Percentiles rank a stretch among this genome's conserved stretches.
Conservation (phyloP, 2,888 invertebrate species). For the Dinocampus coccinellae region DNA sequence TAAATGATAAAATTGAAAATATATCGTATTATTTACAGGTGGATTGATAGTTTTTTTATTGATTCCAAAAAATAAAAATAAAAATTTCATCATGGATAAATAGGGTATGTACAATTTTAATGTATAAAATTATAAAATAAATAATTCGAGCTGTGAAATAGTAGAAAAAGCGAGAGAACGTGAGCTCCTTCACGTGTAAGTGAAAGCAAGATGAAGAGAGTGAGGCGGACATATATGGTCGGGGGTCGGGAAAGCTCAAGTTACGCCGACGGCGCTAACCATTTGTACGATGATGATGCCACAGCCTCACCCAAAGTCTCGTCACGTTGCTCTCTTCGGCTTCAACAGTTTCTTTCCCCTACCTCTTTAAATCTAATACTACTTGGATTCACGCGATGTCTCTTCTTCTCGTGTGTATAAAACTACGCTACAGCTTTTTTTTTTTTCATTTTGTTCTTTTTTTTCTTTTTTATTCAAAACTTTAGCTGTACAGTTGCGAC, state of each 20-base stretch:
- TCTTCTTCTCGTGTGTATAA: constrained; percentile 12
- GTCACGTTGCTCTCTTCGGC: constrained; percentile 29
- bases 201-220: constrained; percentile 58
- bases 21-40: no score
- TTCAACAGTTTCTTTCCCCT: constrained; percentile 28
- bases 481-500: constrained; percentile 27
- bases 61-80: no score
- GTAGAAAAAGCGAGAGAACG: constrained; percentile 45
- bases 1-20: no score
- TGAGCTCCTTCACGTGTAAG: constrained; percentile 38
- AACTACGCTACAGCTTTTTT: constrained; percentile 3
- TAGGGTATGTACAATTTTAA: background rate
- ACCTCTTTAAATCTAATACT: constrained; percentile 35
- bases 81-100: background rate
- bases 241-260: constrained; percentile 66
- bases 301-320: constrained; percentile 35
- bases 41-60: no score
- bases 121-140: background rate
- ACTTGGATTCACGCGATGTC: constrained; percentile 23
- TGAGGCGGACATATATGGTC: constrained; percentile 69
- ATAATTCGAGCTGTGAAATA: background rate
- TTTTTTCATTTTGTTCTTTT: background rate
- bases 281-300: constrained; percentile 58
- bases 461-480: no score
- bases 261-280: constrained; percentile 65